Conservation (phyloP, 2,113 vertebrate genomes). For the Saguinus midas region DNA sequence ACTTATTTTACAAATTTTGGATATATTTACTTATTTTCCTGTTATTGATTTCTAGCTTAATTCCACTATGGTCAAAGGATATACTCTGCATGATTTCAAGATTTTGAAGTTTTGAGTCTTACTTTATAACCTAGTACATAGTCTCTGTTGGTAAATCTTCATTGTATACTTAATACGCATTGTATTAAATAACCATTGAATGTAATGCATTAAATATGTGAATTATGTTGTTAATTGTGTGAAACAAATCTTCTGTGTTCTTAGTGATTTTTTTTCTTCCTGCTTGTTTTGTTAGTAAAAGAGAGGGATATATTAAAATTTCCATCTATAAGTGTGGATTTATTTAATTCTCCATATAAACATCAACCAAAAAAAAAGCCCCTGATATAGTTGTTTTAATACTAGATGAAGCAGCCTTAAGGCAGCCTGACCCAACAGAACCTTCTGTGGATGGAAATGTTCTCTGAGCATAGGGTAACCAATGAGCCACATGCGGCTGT, state of each 20-base stretch:
- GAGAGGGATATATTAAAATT: background rate
- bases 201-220: background rate
- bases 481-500: background rate
- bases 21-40: background rate
- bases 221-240: background rate
- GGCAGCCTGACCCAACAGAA: background rate
- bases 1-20: conserved; percentile 7
- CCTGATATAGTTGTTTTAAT: background rate
- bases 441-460: background rate
- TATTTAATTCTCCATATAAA: background rate
- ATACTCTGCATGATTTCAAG: background rate
- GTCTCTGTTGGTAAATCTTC: background rate
- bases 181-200: background rate
- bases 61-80: background rate
- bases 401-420: background rate
- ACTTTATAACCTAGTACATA: background rate
- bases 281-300: background rate
- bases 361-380: background rate
- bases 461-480: background rate
- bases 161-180: background rate
- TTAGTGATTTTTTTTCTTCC: background rate
- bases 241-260: background rate
- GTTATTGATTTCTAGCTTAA: background rate
- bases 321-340: background rate
- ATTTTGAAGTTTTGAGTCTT: background rate